phyloP scores from a whole-genome alignment of 2,113 vertebrate genomes.

The Chaetodon trifascialis region DNA sequence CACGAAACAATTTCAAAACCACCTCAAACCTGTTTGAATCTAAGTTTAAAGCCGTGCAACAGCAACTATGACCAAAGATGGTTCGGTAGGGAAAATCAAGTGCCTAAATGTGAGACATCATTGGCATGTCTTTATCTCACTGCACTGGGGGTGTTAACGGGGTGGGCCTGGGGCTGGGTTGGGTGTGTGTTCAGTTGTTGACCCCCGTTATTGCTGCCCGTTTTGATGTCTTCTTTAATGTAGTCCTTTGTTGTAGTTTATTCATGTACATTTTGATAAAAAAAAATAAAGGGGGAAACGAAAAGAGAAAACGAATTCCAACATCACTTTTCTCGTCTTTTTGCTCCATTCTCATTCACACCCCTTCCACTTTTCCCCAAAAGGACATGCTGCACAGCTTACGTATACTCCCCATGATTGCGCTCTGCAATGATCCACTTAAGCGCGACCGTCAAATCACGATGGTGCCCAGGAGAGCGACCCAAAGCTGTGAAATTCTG shows the following conservation, averaged over 20 bases:
- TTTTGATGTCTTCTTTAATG: slow-evolving; percentile 84
- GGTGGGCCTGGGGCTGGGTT: slow-evolving; percentile 64
- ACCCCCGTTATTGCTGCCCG: slow-evolving; percentile 80
- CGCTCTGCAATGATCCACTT: slow-evolving; percentile 70
- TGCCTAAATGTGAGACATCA: slow-evolving; percentile 83
- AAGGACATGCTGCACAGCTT: slow-evolving; percentile 33
- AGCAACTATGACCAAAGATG: slow-evolving; percentile 82
- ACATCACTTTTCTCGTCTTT: background rate
- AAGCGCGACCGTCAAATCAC: slow-evolving; percentile 62
- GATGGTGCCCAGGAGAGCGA: slow-evolving; percentile 47
- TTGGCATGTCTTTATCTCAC: slow-evolving; percentile 78
- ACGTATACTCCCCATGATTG: slow-evolving; percentile 47
- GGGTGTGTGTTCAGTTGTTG: slow-evolving; percentile 74
- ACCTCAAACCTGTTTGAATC: slow-evolving; percentile 58
- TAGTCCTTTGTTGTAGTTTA: slow-evolving; percentile 81
- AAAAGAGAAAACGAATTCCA: slow-evolving; percentile 3
- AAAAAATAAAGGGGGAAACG: slow-evolving; percentile 79
- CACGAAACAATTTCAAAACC: slow-evolving; percentile 39
- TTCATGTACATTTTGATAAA: slow-evolving; percentile 82
- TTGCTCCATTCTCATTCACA: background rate
- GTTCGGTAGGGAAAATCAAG: slow-evolving; percentile 80
- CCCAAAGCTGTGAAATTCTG: slow-evolving; percentile 62
- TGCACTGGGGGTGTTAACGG: slow-evolving; percentile 74
- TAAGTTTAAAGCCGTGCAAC: slow-evolving; percentile 55
- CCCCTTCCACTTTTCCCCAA: background rate